These are phyloP conservation scores for Scaptomyza parva DNA, from an alignment of 2,888 invertebrate genomes.

Conservation along the genomic window DNA sequence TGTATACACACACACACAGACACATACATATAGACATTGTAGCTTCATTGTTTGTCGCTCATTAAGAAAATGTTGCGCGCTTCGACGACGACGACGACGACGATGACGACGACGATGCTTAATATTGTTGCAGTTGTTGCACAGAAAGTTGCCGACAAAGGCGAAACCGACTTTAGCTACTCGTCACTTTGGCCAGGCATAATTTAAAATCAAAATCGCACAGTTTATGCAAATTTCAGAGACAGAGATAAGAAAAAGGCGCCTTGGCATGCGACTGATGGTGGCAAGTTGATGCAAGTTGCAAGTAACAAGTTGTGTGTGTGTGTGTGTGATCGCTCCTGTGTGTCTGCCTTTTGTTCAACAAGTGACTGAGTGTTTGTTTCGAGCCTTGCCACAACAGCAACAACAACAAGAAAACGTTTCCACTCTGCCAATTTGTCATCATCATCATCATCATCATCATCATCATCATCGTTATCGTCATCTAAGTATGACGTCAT, in stretches of 20 bases:
- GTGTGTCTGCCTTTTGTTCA: slow-evolving; percentile 29
- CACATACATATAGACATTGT: neutral
- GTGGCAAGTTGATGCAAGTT: slow-evolving; percentile 16
- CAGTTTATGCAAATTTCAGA: slow-evolving; percentile 68
- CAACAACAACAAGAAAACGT: neutral
- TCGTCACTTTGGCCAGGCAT: slow-evolving; percentile 47
- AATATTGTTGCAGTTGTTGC: slow-evolving; percentile 12
- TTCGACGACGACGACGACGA: slow-evolving; percentile 53
- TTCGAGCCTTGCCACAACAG: slow-evolving; percentile 3
- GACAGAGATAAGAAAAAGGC: slow-evolving; percentile 49
- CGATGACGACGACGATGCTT: slow-evolving; percentile 45
- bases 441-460: too few relatives aligned
- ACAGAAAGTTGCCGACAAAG: slow-evolving; percentile 48
- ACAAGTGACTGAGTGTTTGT: slow-evolving; percentile 47
- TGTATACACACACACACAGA: slow-evolving; percentile 26
- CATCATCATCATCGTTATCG: too few relatives aligned
- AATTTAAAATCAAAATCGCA: slow-evolving; percentile 65
- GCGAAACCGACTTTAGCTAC: slow-evolving; percentile 21
- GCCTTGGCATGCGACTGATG: slow-evolving; percentile 59
- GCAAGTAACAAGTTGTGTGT: slow-evolving; percentile 8
- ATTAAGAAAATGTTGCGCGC: slow-evolving; percentile 76
- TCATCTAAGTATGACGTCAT: too few relatives aligned
- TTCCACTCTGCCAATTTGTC: too few relatives aligned
- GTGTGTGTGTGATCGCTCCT: slow-evolving; percentile 2
- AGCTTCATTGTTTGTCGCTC: slow-evolving; percentile 71